phyloP scores from a whole-genome alignment of 2,888 invertebrate genomes.

The Hyposoter dolosus region DNA sequence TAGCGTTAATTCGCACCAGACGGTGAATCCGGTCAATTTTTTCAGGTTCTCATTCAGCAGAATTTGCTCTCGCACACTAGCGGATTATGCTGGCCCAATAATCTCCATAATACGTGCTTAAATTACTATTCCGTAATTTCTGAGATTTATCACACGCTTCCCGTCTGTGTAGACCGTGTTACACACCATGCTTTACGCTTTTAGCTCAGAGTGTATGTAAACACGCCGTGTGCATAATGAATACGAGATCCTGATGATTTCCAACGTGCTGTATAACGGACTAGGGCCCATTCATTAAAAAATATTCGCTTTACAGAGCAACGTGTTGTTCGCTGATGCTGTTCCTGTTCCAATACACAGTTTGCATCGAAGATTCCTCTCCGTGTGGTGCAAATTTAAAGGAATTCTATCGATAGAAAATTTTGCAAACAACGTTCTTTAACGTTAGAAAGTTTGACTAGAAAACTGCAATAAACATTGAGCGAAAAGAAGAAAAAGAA shows the following conservation, averaged over 20 bases:
- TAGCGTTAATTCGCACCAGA: background rate
- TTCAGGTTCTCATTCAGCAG: background rate
- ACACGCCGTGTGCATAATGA: conserved; percentile 15
- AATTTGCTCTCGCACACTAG: conserved; percentile 26
- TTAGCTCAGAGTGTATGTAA: background rate
- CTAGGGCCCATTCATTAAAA: conserved; percentile 18
- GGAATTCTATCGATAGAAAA: no score
- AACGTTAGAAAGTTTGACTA: background rate
- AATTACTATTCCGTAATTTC: conserved; percentile 64
- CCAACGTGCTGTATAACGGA: conserved; percentile 16
- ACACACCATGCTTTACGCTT: background rate
- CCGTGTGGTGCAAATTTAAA: no score
- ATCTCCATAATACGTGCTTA: conserved; percentile 67
- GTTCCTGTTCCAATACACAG: background rate
- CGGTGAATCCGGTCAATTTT: background rate
- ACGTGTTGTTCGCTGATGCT: conserved; percentile 15
- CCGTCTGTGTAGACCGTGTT: background rate
- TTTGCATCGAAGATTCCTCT: background rate
- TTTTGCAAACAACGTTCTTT: no score
- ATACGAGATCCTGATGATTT: conserved; percentile 18
- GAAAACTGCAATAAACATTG: background rate
- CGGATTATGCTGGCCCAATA: conserved; percentile 52
- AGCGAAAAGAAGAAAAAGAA: background rate
- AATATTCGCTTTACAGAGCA: conserved; percentile 16
- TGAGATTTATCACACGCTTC: conserved; percentile 1